Evolutionary conservation across 2,797 vertebrate species (phyloP).

Genomic region (Ctenochaetus hawaiiensis): DNA sequence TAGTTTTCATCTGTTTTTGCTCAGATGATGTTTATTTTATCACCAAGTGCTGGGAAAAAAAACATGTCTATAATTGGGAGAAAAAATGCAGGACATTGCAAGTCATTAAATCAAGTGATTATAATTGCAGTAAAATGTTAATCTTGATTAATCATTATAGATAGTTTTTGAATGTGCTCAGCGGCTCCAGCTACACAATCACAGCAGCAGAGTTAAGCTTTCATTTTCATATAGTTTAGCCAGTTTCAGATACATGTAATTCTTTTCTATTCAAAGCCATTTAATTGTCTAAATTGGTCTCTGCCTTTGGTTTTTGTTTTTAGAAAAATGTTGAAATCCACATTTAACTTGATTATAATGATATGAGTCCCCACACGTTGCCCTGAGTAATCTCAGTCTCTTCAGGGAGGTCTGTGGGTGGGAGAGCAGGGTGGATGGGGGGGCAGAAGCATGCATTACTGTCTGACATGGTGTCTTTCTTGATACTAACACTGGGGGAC

Average conservation of each 20-base stretch:
- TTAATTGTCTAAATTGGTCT: no score
- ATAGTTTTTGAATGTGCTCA: not conserved
- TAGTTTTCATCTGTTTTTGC: not conserved
- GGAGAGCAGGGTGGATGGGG: not conserved
- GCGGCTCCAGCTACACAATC: not conserved
- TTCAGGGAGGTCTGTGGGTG: not conserved
- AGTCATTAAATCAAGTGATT: not conserved
- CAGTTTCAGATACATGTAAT: not conserved
- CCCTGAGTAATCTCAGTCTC: not conserved
- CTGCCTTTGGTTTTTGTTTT: not conserved
- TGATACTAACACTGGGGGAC: conserved; percentile 9
- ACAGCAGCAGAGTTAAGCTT: not conserved
- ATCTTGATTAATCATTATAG: not conserved
- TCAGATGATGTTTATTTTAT: not conserved
- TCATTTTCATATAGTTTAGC: not conserved
- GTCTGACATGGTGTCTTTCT: not conserved
- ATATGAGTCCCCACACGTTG: not conserved
- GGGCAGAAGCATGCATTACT: not conserved
- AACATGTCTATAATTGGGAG: not conserved
- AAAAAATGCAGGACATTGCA: not conserved
- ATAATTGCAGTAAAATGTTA: not conserved
- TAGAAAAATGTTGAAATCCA: not conserved
- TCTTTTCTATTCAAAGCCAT: not conserved
- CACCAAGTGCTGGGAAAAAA: not conserved
- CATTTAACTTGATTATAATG: not conserved